Evolutionary conservation across 2,888 invertebrate species (phyloP).

Genomic region (Hoplodrina ambigua): DNA sequence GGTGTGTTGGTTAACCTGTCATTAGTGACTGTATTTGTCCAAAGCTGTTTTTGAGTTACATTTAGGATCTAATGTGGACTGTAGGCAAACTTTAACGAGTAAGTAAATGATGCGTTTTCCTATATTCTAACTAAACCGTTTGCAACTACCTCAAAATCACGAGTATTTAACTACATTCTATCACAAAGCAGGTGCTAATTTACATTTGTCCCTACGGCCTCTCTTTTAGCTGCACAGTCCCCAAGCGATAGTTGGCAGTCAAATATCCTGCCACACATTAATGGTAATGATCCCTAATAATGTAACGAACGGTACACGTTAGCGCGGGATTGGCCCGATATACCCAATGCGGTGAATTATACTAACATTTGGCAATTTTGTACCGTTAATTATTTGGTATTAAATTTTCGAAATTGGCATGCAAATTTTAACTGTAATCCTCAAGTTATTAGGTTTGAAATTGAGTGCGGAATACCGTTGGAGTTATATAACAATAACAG

Average conservation of each 20-base stretch:
- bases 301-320: slow-evolving; percentile 46
- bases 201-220: slow-evolving; percentile 23
- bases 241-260: slow-evolving; percentile 55
- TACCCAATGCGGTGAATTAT: slow-evolving; percentile 61
- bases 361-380: slow-evolving; percentile 60
- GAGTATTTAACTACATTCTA: neutral
- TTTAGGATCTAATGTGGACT: no score
- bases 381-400: slow-evolving; percentile 62
- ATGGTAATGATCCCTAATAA: slow-evolving; percentile 59
- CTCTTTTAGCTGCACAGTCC: slow-evolving; percentile 24
- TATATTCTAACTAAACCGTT: neutral
- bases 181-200: slow-evolving; percentile 39
- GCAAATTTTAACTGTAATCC: slow-evolving; percentile 45
- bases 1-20: no score
- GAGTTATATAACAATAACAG: slow-evolving; percentile 47
- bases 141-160: slow-evolving; percentile 6
- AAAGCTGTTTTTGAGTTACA: no score
- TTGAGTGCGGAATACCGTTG: slow-evolving; percentile 34
- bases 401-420: slow-evolving; percentile 34
- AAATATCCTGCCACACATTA: slow-evolving; percentile 55
- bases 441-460: slow-evolving; percentile 50
- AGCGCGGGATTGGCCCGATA: slow-evolving; percentile 56
- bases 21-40: no score
- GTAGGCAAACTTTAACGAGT: neutral
- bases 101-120: neutral